A percentile compares a stretch with the other conserved stretches of the same genome.
phyloP scores from a whole-genome alignment of 1,140 invertebrate genomes.

The Octopus sinensis region DNA sequence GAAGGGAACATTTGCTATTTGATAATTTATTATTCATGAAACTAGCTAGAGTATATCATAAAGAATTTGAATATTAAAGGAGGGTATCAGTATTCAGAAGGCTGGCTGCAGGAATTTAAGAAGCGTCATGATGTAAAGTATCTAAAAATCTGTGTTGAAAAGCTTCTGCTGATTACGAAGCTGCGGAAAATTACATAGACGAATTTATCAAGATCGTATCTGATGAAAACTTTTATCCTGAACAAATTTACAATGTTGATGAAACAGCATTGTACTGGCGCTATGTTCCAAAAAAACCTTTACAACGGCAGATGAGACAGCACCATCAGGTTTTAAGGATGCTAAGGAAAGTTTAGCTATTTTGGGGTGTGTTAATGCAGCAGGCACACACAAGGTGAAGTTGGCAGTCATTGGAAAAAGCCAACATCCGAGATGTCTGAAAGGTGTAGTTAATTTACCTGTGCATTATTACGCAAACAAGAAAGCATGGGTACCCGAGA shows the following conservation, averaged over 20 bases:
- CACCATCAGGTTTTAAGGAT: conserved; percentile 1
- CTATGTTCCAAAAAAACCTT: background rate
- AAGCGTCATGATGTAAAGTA: background rate
- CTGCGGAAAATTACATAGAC: background rate
- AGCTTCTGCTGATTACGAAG: background rate
- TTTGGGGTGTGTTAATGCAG: background rate
- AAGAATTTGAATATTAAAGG: background rate
- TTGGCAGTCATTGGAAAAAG: conserved; percentile 4
- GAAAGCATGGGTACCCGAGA: no score
- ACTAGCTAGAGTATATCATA: background rate
- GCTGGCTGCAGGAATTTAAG: background rate
- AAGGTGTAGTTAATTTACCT: no score
- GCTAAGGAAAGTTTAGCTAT: background rate
- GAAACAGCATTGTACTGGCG: background rate
- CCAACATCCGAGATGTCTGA: no score
- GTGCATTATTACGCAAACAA: no score
- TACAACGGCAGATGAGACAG: conserved; percentile 3
- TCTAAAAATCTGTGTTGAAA: background rate
- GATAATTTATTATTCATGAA: background rate
- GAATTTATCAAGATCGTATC: background rate
- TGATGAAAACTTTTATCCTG: background rate
- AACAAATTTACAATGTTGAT: background rate
- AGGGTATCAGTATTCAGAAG: background rate
- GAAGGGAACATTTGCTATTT: background rate
- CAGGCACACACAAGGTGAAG: background rate